Conservation (phyloP, 2,113 vertebrate species). For the Melanerpes formicivorus region DNA sequence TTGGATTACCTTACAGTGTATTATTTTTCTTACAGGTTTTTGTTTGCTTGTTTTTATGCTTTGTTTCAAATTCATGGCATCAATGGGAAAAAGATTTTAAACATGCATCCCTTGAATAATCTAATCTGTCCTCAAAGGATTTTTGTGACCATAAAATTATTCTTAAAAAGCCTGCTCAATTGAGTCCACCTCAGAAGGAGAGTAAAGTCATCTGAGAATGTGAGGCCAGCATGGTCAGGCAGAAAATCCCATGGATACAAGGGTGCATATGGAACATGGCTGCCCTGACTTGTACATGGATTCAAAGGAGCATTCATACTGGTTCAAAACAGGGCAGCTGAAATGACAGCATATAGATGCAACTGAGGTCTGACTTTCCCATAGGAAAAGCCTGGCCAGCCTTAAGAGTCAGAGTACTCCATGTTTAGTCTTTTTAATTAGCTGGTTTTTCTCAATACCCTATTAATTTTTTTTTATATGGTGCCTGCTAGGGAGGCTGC, state of each 20-base stretch:
- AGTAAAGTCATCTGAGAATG: background rate
- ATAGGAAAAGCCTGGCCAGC: background rate
- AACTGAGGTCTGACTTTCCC: background rate
- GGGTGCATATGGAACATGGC: background rate
- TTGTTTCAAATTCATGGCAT: background rate
- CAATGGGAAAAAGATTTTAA: background rate
- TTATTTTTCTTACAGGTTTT: background rate
- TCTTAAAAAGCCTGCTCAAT: background rate
- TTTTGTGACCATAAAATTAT: background rate
- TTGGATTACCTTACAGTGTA: background rate
- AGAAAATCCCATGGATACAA: background rate
- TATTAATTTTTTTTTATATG: conserved; percentile 48
- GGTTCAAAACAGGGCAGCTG: background rate
- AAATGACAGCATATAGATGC: background rate
- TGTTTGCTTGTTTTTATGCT: background rate
- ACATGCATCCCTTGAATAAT: background rate
- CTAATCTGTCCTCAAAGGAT: background rate
- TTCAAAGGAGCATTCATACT: background rate
- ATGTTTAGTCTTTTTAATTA: conserved; percentile 40
- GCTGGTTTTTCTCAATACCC: background rate
- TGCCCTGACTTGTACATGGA: background rate
- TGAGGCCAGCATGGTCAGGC: background rate
- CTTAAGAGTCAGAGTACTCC: background rate
- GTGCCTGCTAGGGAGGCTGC: background rate
- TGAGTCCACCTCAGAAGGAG: background rate